These are phyloP conservation scores for Zaprionus ghesquierei DNA, from an alignment of 1,140 invertebrate genomes.

Conservation along the genomic window DNA sequence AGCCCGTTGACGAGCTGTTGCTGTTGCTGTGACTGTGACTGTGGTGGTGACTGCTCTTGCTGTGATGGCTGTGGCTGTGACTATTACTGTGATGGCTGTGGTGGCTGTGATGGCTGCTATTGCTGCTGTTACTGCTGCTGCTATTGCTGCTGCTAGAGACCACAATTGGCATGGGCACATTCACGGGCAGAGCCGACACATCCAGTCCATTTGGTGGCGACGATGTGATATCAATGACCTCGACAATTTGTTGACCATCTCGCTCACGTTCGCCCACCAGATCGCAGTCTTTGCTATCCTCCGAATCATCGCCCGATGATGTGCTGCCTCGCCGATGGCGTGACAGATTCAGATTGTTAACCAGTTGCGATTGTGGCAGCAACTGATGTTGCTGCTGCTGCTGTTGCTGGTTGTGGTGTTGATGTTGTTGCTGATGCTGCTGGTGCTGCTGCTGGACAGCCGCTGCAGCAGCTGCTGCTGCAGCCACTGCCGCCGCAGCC, in stretches of 20 bases:
- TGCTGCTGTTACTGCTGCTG: slow-evolving; percentile 33
- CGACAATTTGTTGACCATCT: slow-evolving; percentile 9
- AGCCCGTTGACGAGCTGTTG: slow-evolving; percentile 62
- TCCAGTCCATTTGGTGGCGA: slow-evolving; percentile 62
- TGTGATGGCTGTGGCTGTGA: slow-evolving; percentile 8
- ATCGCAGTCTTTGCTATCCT: slow-evolving; percentile 82
- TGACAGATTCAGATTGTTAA: slow-evolving; percentile 36
- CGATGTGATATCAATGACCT: slow-evolving; percentile 61
- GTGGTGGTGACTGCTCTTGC: not conserved
- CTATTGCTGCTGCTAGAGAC: slow-evolving; percentile 45
- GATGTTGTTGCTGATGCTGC: slow-evolving; percentile 35
- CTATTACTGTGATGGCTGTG: slow-evolving; percentile 4
- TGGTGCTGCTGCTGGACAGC: slow-evolving; percentile 32
- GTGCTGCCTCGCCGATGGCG: slow-evolving; percentile 76
- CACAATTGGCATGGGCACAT: slow-evolving; percentile 44
- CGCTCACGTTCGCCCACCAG: slow-evolving; percentile 41
- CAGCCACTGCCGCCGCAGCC: slow-evolving; percentile 42
- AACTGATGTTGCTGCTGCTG: slow-evolving; percentile 26
- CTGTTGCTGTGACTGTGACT: slow-evolving; percentile 27
- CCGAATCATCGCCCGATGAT: slow-evolving; percentile 79
- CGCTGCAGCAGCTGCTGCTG: slow-evolving; percentile 14
- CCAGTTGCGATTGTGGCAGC: slow-evolving; percentile 29
- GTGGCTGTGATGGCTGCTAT: not conserved
- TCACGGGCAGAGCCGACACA: slow-evolving; percentile 20
- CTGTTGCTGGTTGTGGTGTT: slow-evolving; percentile 31